Evolutionary conservation across 2,888 invertebrate species (phyloP).

Genomic region (Diarsia mendica): DNA sequence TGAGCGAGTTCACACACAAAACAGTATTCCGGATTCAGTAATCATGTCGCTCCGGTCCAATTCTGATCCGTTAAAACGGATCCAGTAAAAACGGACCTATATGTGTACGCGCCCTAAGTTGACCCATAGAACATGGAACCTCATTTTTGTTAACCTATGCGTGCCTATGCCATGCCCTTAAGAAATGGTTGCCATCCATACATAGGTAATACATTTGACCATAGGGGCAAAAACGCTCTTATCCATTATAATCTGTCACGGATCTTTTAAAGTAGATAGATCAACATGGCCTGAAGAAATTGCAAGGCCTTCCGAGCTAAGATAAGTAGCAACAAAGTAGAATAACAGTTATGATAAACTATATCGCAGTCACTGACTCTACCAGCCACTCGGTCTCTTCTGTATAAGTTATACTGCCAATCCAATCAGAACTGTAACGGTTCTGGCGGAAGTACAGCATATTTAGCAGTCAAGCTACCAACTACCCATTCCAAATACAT

Average conservation of each 20-base stretch:
- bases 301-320: not conserved
- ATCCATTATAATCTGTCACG: no score
- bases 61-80: no score
- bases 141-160: not conserved
- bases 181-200: no score
- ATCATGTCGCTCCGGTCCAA: no score
- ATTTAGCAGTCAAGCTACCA: not conserved
- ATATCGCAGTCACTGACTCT: not conserved
- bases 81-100: no score
- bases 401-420: not conserved
- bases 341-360: not conserved
- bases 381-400: no score
- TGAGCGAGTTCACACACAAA: no score
- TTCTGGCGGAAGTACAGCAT: constrained; percentile 17
- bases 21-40: no score
- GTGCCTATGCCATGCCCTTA: no score
- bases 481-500: not conserved
- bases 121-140: not conserved
- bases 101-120: no score
- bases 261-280: no score
- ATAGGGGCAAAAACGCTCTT: not conserved
- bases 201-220: not conserved
- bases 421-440: constrained; percentile 20
- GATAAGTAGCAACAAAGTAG: not conserved
- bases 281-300: not conserved